Percentiles rank a stretch among this genome's conserved stretches.
These are phyloP conservation scores for Calyptommatus sinebrachiatus DNA, from an alignment of 2,113 vertebrate species.

Conservation along the genomic window DNA sequence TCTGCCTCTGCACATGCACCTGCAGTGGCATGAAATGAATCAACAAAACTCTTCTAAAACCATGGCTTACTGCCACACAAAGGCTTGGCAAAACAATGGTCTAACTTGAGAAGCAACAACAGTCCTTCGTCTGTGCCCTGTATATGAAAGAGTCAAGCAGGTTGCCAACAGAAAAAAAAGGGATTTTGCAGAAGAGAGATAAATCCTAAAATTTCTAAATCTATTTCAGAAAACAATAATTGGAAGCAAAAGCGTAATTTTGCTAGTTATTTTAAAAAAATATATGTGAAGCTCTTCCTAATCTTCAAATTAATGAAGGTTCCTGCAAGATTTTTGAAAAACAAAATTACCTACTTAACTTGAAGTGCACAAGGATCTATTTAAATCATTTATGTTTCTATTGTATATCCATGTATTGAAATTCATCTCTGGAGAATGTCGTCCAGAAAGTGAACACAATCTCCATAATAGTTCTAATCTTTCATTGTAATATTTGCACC, in stretches of 20 bases:
- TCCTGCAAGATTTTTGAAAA: slow-evolving; percentile 6
- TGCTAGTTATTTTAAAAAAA: neutral
- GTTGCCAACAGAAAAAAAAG: no score
- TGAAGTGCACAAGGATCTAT: slow-evolving; percentile 11
- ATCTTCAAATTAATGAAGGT: neutral
- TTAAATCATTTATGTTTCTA: slow-evolving; percentile 40
- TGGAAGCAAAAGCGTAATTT: neutral
- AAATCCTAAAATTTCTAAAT: neutral
- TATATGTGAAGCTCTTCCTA: neutral
- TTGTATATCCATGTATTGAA: slow-evolving; percentile 58
- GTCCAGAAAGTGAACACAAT: slow-evolving; percentile 52
- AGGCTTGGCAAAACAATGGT: no score
- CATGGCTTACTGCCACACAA: no score
- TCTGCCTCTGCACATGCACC: no score
- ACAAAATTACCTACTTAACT: slow-evolving; percentile 23
- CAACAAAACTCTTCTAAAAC: no score
- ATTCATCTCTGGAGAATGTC: slow-evolving; percentile 56
- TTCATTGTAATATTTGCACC: slow-evolving; percentile 54
- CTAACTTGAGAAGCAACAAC: no score
- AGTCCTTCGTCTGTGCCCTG: no score
- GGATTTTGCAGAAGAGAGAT: no score
- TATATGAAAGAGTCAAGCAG: no score
- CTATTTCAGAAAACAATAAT: neutral
- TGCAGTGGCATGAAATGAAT: no score
- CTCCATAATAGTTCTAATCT: slow-evolving; percentile 34